Conservation (phyloP, 2,888 invertebrate genomes). For the Macrostomum cliftonense region DNA sequence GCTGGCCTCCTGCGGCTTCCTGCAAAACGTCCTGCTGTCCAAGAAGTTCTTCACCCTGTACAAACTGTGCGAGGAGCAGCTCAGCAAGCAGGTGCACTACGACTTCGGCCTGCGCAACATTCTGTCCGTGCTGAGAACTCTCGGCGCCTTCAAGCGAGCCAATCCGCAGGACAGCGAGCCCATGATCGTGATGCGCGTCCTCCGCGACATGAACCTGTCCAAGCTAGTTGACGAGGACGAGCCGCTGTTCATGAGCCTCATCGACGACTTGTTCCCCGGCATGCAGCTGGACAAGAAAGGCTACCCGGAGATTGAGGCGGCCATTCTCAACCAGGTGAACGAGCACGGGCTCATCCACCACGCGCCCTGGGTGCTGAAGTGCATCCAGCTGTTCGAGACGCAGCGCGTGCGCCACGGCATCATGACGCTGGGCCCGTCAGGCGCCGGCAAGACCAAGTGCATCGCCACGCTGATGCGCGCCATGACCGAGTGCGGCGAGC, state of each 20-base stretch:
- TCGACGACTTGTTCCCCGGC: constrained; percentile 84
- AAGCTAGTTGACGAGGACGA: constrained; percentile 88
- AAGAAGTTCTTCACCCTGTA: constrained; percentile 88
- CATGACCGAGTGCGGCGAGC: constrained; percentile 61
- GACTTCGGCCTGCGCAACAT: constrained; percentile 89
- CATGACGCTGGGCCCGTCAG: constrained; percentile 38
- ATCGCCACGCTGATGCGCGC: constrained; percentile 72
- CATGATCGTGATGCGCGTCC: constrained; percentile 82
- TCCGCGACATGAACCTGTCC: constrained; percentile 88
- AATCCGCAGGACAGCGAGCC: constrained; percentile 80
- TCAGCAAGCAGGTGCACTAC: constrained; percentile 91
- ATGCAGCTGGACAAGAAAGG: constrained; percentile 74
- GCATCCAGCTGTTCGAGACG: constrained; percentile 56
- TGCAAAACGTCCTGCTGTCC: constrained; percentile 79
- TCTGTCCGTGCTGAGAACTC: constrained; percentile 69
- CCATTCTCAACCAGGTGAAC: constrained; percentile 55
- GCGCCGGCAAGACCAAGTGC: constrained; percentile 66
- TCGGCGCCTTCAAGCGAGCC: constrained; percentile 73
- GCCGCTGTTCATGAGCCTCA: constrained; percentile 82
- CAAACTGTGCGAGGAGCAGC: constrained; percentile 84
- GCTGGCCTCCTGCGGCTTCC: constrained; percentile 78
- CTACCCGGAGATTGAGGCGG: constrained; percentile 68
- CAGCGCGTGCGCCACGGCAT: constrained; percentile 39
- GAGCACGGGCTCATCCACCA: constrained; percentile 57
- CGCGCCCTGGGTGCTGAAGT: constrained; percentile 79